These are phyloP conservation scores for Clarias gariepinus DNA, from an alignment of 2,113 vertebrate species.

Conservation along the genomic window DNA sequence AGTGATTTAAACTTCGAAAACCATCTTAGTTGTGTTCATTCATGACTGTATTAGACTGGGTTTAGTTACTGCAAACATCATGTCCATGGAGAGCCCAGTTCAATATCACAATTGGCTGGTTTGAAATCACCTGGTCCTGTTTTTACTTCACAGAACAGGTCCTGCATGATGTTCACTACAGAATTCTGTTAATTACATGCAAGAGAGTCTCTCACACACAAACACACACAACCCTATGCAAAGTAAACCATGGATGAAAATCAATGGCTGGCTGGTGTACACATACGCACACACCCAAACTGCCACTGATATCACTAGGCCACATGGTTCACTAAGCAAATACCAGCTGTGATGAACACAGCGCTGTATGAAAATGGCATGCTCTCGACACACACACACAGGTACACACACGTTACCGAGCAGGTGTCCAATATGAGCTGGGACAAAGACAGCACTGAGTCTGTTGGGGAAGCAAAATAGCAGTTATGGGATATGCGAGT, in stretches of 20 bases:
- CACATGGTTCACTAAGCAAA: slow-evolving; percentile 56
- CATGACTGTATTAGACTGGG: neutral
- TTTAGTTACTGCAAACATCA: neutral
- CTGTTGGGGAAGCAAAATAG: slow-evolving; percentile 61
- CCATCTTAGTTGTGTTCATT: neutral
- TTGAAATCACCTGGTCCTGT: neutral
- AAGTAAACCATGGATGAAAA: slow-evolving; percentile 56
- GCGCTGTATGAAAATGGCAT: slow-evolving; percentile 23
- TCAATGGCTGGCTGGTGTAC: slow-evolving; percentile 54
- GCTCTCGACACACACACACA: slow-evolving; percentile 48
- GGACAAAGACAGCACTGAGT: slow-evolving; percentile 77
- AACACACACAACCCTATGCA: slow-evolving; percentile 17
- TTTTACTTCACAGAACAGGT: neutral
- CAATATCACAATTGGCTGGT: neutral
- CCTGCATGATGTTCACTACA: slow-evolving; percentile 8
- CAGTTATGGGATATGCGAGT: slow-evolving; percentile 32
- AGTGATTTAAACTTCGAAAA: neutral
- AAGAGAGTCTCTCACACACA: neutral
- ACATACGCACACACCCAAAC: slow-evolving; percentile 43
- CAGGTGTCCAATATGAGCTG: slow-evolving; percentile 76
- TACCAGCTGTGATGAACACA: slow-evolving; percentile 39
- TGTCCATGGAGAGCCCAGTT: neutral
- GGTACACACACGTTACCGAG: slow-evolving; percentile 66
- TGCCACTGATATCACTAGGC: slow-evolving; percentile 34
- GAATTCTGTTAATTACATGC: slow-evolving; percentile 31